Evolutionary conservation across 2,113 vertebrate genomes (phyloP), one percentile per base, ranked within the genome.

Genomic region (Lophochroa leadbeateri): DNA sequence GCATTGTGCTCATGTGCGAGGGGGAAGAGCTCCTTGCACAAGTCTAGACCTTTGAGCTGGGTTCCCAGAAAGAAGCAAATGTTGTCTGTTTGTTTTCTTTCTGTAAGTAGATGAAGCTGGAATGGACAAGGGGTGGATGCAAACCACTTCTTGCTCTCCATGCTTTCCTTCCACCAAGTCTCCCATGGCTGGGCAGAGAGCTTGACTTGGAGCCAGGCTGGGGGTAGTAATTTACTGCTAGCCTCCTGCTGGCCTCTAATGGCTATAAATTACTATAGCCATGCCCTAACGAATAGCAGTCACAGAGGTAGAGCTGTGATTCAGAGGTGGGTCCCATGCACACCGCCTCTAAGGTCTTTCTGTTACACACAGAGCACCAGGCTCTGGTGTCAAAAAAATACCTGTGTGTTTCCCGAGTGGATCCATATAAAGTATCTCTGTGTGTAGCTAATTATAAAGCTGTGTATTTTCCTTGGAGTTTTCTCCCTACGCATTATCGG

Each of bases 191-290:
- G 55, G 10, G 31, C 11, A 10, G 65, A 57, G 41, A 91, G 18
- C 37, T 80, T 80, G 75, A 77, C 67, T 79, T 1, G 0, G 49
- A 87, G 84, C 70, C 88, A 95, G 67, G 9, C 37, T 71, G 47
- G 37, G 63, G 81, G 13, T 50, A 82, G 57, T 72, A 76, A 88
- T 93, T 93, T 91, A 53, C 90, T 92, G 63, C 87, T 67, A 72
- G 85, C 35, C 53, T 93, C 23, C 84, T 92, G 63, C 90, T 67
- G 75, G 82, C 46, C 49, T 93, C 28, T 67, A 46, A 58, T 31
- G n/a, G 25, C 67, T 53, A 10, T 95, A 63, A 92, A 88, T 96
- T 91, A 58, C 63, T 39, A 1, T 41, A 41, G 39, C 39, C 4
- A 1, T 39, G 67, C 79, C 37, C 46, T 65, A 29, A 82, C 84